phyloP scores from a whole-genome alignment of 2,888 invertebrate species.

The Drosophila stalkeri region DNA sequence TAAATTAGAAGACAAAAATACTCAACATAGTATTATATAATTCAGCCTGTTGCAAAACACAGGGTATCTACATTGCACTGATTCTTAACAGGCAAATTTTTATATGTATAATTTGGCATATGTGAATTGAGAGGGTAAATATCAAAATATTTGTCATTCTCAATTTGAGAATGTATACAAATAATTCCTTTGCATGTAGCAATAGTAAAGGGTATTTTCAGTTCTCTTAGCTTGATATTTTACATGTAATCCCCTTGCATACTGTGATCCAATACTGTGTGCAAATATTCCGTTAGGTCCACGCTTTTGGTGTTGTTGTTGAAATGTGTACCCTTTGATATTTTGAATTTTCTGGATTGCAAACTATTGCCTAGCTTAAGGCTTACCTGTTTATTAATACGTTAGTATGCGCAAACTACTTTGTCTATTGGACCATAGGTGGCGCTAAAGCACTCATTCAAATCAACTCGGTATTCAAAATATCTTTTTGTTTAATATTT shows the following conservation, averaged over 20 bases:
- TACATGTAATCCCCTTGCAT: too few species aligned
- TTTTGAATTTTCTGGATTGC: neutral
- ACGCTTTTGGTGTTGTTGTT: neutral
- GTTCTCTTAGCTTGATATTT: too few species aligned
- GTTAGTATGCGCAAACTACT: neutral
- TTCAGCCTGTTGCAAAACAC: too few species aligned
- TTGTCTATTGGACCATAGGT: neutral
- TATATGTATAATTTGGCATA: neutral
- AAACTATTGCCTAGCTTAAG: neutral
- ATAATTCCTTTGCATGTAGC: neutral
- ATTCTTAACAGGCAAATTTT: neutral
- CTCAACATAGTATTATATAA: too few species aligned
- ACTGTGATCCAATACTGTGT: too few species aligned
- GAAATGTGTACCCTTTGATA: too few species aligned
- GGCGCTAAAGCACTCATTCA: neutral
- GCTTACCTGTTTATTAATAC: neutral
- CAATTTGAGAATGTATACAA: neutral
- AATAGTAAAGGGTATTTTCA: too few species aligned
- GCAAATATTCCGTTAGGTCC: neutral
- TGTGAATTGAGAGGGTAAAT: neutral
- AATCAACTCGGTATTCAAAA: too few species aligned
- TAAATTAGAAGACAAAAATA: too few species aligned
- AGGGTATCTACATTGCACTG: too few species aligned
- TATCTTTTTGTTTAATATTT: too few species aligned
- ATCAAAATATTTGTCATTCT: neutral